These are phyloP conservation scores for Catostomus latipinnis DNA, from an alignment of 2,797 vertebrate genomes.

Conservation along the genomic window DNA sequence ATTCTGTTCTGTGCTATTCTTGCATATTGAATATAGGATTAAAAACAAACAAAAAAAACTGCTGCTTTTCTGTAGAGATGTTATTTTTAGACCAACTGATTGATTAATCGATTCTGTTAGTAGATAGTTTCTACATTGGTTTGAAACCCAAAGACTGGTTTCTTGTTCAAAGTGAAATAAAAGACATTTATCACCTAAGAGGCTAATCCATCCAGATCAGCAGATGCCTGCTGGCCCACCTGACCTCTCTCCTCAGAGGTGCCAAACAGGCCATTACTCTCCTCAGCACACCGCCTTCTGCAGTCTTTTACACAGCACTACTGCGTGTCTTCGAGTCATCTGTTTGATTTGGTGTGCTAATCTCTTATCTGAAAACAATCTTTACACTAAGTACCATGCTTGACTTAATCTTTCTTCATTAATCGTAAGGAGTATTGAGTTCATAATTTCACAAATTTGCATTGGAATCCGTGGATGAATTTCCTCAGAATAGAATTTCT, in stretches of 20 bases:
- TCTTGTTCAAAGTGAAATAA: conserved; percentile 40
- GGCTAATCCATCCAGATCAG: conserved; percentile 65
- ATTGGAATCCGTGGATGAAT: not conserved
- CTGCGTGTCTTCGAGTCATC: not conserved
- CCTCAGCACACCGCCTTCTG: conserved; percentile 52
- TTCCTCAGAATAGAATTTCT: not conserved
- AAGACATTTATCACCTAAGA: conserved; percentile 54
- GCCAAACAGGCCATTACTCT: conserved; percentile 70
- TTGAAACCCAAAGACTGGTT: conserved; percentile 4
- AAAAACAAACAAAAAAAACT: not conserved
- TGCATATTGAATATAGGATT: not conserved
- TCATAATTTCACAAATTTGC: conserved; percentile 5
- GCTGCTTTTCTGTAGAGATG: not conserved
- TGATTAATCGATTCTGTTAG: no score
- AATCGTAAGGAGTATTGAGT: not conserved
- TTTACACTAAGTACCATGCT: not conserved
- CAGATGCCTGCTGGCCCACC: conserved; percentile 60
- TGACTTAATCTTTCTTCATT: conserved; percentile 1
- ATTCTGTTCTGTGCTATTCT: not conserved
- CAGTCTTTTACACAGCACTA: not conserved
- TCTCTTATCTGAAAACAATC: not conserved
- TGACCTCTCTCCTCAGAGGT: conserved; percentile 68
- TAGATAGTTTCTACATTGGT: not conserved
- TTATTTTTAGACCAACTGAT: not conserved
- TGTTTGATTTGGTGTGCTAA: not conserved